A percentile compares a stretch with the other conserved stretches of the same genome.
Evolutionary conservation across 2,888 invertebrate species (phyloP).

Genomic region (Dasysyrphus albostriatus): DNA sequence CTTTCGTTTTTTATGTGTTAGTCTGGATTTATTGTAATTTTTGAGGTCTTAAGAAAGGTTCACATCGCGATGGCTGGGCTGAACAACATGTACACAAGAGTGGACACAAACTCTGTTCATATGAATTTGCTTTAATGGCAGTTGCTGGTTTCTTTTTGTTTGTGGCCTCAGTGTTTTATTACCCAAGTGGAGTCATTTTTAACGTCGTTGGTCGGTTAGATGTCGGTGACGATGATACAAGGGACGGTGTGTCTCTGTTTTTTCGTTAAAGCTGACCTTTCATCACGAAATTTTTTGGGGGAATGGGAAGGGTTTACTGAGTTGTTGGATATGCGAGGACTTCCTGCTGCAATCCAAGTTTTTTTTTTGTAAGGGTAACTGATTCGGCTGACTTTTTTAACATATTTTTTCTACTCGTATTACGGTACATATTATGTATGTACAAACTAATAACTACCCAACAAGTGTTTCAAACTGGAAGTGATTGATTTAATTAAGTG

Average conservation of each 20-base stretch:
- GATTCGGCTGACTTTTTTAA: conserved; percentile 9
- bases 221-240: conserved; percentile 55
- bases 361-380: conserved; percentile 6
- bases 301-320: conserved; percentile 17
- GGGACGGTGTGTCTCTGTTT: conserved; percentile 41
- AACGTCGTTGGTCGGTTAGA: conserved; percentile 41
- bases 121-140: conserved; percentile 73
- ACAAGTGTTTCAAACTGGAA: conserved; percentile 55
- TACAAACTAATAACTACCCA: not conserved
- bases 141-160: conserved; percentile 48
- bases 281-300: conserved; percentile 38
- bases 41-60: conserved; percentile 73
- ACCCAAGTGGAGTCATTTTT: conserved; percentile 67
- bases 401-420: conserved; percentile 28
- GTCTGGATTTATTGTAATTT: conserved; percentile 74
- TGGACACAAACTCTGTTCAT: conserved; percentile 70
- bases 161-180: conserved; percentile 67
- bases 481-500: conserved; percentile 58
- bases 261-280: conserved; percentile 49
- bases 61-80: conserved; percentile 64
- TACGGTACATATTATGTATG: not conserved
- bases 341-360: conserved; percentile 57
- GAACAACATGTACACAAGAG: conserved; percentile 61
- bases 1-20: conserved; percentile 74
- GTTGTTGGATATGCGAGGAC: conserved; percentile 38